Evolutionary conservation across 2,888 invertebrate genomes (phyloP).

Genomic region (Leptura quadrifasciata): DNA sequence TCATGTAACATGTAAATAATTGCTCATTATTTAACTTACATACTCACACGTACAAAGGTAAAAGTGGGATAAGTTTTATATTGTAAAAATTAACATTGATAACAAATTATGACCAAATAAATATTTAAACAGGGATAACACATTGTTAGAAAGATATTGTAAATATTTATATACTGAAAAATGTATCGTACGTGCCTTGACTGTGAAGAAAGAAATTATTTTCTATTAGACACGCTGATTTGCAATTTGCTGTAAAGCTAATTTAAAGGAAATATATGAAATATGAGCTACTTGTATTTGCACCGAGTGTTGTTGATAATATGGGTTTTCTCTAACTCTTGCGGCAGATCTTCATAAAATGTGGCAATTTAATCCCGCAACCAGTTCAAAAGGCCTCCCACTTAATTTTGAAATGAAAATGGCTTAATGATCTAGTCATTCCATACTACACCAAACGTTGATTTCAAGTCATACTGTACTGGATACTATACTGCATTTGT

Average conservation of each 20-base stretch:
- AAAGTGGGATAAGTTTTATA: conserved; percentile 1
- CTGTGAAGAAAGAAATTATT: neutral
- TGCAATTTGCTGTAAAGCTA: neutral
- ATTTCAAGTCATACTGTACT: too few relatives aligned
- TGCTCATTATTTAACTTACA: neutral
- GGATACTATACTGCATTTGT: too few relatives aligned
- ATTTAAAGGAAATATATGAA: neutral
- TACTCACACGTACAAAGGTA: neutral
- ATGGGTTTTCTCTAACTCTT: too few relatives aligned
- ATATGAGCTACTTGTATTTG: neutral
- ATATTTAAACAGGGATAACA: neutral
- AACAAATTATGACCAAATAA: conserved; percentile 2
- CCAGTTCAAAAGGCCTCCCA: too few relatives aligned
- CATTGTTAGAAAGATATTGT: neutral
- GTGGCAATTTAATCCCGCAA: too few relatives aligned
- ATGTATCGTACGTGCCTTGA: neutral
- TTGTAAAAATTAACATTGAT: conserved; percentile 5
- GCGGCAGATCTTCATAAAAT: too few relatives aligned
- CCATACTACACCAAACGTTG: too few relatives aligned
- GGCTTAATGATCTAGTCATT: too few relatives aligned
- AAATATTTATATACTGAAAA: neutral
- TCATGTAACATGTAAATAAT: neutral
- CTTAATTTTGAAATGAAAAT: too few relatives aligned
- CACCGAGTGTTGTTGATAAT: too few relatives aligned
- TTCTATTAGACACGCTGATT: neutral